phyloP scores from a whole-genome alignment of 2,888 invertebrate genomes.

The Diachrysia chrysitis region DNA sequence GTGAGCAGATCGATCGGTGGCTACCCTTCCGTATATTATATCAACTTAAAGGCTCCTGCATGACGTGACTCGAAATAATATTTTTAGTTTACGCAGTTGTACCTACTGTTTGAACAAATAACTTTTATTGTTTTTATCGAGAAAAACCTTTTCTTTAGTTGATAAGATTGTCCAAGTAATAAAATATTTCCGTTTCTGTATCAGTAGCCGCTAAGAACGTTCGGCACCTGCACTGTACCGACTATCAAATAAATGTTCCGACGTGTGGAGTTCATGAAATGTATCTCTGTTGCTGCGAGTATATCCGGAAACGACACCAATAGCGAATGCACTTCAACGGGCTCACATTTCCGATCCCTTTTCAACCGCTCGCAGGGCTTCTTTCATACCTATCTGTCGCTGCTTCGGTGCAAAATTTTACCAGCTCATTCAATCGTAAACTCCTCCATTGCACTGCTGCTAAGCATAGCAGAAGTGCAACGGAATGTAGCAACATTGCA shows the following conservation, averaged over 20 bases:
- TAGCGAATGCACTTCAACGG: constrained; percentile 75
- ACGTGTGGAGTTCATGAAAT: constrained; percentile 56
- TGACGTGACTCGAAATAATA: constrained; percentile 49
- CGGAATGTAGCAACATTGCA: constrained; percentile 39
- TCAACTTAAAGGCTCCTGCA: constrained; percentile 53
- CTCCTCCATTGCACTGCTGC: constrained; percentile 55
- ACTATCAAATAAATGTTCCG: constrained; percentile 57
- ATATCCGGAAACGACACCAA: constrained; percentile 75
- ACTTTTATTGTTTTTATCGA: background rate
- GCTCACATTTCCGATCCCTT: constrained; percentile 75
- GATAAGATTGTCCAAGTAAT: background rate
- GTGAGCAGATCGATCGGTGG: constrained; percentile 83
- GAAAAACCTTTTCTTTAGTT: background rate
- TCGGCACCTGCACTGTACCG: constrained; percentile 38
- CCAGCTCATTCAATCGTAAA: constrained; percentile 75
- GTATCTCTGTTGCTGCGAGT: constrained; percentile 60
- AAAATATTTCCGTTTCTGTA: constrained; percentile 10
- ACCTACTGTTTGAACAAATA: background rate
- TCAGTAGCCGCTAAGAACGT: constrained; percentile 25
- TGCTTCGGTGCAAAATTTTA: constrained; percentile 72
- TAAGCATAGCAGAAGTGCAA: too few relatives aligned
- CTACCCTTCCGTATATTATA: constrained; percentile 74
- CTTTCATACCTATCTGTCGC: constrained; percentile 72
- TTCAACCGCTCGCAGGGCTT: constrained; percentile 68
- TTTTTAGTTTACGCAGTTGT: constrained; percentile 26